These are phyloP conservation scores for Copsychus sechellarum DNA, from an alignment of 2,113 vertebrate species.

Conservation along the genomic window DNA sequence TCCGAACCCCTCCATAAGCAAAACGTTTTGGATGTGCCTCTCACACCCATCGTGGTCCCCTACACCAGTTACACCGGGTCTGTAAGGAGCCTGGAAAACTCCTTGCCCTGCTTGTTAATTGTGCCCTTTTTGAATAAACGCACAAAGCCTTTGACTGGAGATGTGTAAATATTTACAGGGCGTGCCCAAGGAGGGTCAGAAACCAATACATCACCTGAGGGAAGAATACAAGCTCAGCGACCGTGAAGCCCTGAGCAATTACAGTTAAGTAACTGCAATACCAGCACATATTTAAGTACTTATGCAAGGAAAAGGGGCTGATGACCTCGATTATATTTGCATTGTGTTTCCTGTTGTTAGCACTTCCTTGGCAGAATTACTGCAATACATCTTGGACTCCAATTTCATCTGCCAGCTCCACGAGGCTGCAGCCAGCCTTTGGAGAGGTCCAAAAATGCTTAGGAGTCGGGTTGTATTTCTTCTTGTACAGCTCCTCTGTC, in stretches of 20 bases:
- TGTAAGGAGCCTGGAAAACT: neutral
- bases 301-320: slow-evolving; percentile 38
- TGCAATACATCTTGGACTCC: slow-evolving; percentile 39
- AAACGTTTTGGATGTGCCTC: neutral
- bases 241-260: slow-evolving; percentile 33
- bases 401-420: slow-evolving; percentile 18
- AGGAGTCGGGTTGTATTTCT: neutral
- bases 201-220: slow-evolving; percentile 31
- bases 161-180: slow-evolving; percentile 33
- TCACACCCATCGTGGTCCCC: neutral
- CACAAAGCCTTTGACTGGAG: neutral
- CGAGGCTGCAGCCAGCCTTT: neutral
- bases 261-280: slow-evolving; percentile 50
- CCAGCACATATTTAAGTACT: slow-evolving; percentile 39
- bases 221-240: slow-evolving; percentile 21
- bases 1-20: neutral
- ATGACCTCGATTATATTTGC: slow-evolving; percentile 56
- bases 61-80: fast-evolving
- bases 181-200: slow-evolving; percentile 22
- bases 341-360: slow-evolving; percentile 63
- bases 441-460: neutral
- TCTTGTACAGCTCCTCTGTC: neutral
- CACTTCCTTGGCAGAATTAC: slow-evolving; percentile 43
- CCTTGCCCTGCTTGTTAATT: neutral
- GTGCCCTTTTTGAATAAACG: neutral